phyloP scores from a whole-genome alignment of 2,113 vertebrate genomes.

The Protobothrops flavoviridis region DNA sequence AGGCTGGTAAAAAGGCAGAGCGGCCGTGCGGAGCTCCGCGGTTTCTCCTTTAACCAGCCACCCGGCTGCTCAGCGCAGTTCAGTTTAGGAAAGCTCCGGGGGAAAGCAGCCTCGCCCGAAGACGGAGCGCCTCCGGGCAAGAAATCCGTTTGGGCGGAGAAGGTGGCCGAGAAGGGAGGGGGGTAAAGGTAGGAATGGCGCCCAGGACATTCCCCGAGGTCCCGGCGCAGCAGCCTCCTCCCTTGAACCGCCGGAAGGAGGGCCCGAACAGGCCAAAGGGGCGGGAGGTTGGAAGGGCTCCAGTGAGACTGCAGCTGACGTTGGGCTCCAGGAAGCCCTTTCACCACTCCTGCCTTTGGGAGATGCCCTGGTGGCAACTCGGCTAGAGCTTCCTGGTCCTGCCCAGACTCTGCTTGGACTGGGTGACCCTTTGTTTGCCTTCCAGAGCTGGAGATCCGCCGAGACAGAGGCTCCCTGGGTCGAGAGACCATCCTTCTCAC shows the following conservation, averaged over 20 bases:
- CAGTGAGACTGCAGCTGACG: neutral
- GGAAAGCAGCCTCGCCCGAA: too few species aligned
- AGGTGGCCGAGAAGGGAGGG: fast-evolving
- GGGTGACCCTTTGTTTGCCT: neutral
- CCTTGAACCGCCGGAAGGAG: too few species aligned
- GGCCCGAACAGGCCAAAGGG: too few species aligned
- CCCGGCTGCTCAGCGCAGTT: neutral
- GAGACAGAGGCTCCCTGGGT: constrained; percentile 75
- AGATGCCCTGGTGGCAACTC: too few species aligned
- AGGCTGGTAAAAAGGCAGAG: too few species aligned
- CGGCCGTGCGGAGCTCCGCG: too few species aligned
- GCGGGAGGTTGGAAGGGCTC: too few species aligned
- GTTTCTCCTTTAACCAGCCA: neutral
- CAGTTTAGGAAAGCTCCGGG: fast-evolving
- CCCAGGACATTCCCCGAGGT: too few species aligned
- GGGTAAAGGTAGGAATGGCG: too few species aligned
- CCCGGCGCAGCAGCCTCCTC: too few species aligned
- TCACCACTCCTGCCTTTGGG: too few species aligned
- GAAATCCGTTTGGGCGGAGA: too few species aligned
- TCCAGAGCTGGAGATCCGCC: constrained; percentile 84
- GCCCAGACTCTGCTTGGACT: neutral
- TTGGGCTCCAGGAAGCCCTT: neutral
- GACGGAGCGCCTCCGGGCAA: neutral
- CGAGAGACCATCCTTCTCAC: constrained; percentile 75
- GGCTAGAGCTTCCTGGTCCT: neutral